Percentiles rank a stretch among this genome's conserved stretches.
These are phyloP conservation scores for Tortricodes alternella DNA, from an alignment of 2,888 invertebrate species.

Conservation along the genomic window DNA sequence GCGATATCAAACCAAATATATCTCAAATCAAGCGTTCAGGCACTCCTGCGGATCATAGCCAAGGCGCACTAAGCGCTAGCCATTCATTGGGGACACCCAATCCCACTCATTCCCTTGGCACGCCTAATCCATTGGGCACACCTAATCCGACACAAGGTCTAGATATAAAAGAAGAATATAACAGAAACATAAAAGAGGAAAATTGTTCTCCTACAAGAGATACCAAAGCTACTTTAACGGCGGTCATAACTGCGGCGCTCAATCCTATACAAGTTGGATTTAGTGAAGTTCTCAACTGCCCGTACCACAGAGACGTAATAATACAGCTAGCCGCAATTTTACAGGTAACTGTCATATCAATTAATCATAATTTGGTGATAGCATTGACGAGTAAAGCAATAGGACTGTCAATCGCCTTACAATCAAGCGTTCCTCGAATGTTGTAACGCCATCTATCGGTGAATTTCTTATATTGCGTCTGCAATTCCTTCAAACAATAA, in stretches of 20 bases:
- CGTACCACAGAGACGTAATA: conserved; percentile 94
- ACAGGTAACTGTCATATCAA: conserved; percentile 81
- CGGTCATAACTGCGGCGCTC: conserved; percentile 63
- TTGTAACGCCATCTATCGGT: too few species aligned
- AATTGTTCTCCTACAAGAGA: conserved; percentile 62
- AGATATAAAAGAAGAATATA: conserved; percentile 55
- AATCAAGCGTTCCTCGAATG: too few species aligned
- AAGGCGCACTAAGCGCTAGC: conserved; percentile 71
- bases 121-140: conserved; percentile 66
- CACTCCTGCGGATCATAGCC: conserved; percentile 70
- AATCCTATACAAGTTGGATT: conserved; percentile 88
- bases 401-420: too few species aligned
- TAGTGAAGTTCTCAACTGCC: conserved; percentile 92
- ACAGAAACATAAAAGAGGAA: conserved; percentile 57
- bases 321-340: conserved; percentile 90
- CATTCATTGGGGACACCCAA: conserved; percentile 72
- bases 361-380: too few species aligned
- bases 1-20: conserved; percentile 73
- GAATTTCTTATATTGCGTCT: too few species aligned
- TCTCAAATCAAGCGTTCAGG: conserved; percentile 72
- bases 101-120: conserved; percentile 67
- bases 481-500: too few species aligned
- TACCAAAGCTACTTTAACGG: conserved; percentile 55
- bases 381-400: too few species aligned
- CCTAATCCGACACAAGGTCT: conserved; percentile 63